Evolutionary conservation across 2,888 invertebrate genomes (phyloP), one percentile per base, ranked within the genome.

Genomic region (Drosophila longiperda): DNA sequence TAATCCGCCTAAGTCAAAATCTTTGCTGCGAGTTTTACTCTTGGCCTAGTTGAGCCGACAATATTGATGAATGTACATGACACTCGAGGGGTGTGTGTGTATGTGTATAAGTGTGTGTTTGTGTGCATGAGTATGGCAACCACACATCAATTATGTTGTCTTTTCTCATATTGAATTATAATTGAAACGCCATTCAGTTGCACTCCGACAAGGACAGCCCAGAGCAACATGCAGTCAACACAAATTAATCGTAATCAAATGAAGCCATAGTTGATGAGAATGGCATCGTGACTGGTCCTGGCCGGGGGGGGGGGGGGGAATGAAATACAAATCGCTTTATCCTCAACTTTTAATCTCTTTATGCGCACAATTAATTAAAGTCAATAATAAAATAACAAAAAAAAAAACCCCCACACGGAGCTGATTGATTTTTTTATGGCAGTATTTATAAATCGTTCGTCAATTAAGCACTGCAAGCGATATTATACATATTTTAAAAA

Each of bases 101-200:
- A 11, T 23, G 36, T 17, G 26, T 38, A 62, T 55, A 63, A 58
- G 68, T 66, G 23, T 53, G 62, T 68, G 50, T 45, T 50, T 55
- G 65, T 53, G 68, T 61, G 49, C 45, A 57, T 69, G 65, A 53
- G 73, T 67, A 61, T 36, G 65, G 53, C 50, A 71, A 55, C 87
- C 68, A 53, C 75, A 74, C 70, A 83, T 86, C 81, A 86, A 83
- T 88, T 83, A 86, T 83, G 62, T 68, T 66, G 80, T 40, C 83
- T 70, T 77, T 80, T 72, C 78, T 72, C 78, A 83, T 80, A 83
- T 73, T 86, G 70, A 63, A 70, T 64, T 50, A 71, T 86, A 88
- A 88, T 88, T 83, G 87, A 80, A 86, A 66, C 61, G 62, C 71
- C 78, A 86, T 78, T 65, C 60, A 73, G 59, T 54, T 77, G 66